A percentile compares a stretch with the other conserved stretches of the same genome.
phyloP scores from a whole-genome alignment of 2,797 vertebrate species.

The Tadarida brasiliensis region DNA sequence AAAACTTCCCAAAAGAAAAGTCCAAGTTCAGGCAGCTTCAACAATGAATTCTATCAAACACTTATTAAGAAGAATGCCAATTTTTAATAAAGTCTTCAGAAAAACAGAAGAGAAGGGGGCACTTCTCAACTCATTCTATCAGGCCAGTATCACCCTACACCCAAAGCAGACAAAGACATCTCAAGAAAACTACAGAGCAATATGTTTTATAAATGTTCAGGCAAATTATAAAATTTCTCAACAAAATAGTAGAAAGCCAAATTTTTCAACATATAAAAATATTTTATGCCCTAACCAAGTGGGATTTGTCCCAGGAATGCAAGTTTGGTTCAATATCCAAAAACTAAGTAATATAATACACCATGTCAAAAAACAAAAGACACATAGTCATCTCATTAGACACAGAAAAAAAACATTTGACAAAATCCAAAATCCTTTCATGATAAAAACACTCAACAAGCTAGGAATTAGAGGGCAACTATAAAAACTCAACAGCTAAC shows the following conservation, averaged over 20 bases:
- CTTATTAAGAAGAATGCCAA: neutral
- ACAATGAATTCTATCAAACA: neutral
- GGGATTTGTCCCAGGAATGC: neutral
- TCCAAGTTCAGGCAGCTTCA: neutral
- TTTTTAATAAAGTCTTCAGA: neutral
- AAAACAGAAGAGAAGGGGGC: neutral
- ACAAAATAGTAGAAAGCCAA: neutral
- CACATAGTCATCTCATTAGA: neutral
- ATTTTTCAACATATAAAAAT: neutral
- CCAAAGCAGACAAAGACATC: neutral
- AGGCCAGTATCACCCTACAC: neutral
- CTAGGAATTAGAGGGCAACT: neutral
- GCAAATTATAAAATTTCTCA: neutral
- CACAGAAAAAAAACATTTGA: neutral
- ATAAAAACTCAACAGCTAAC: neutral
- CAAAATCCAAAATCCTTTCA: neutral
- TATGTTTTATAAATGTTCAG: neutral
- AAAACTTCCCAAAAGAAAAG: neutral
- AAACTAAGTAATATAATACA: neutral
- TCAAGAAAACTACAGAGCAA: neutral
- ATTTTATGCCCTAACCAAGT: neutral
- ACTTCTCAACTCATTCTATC: constrained; percentile 2
- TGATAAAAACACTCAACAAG: neutral
- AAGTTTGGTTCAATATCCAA: neutral
- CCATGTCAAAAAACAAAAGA: neutral